Percentiles rank a stretch among this genome's conserved stretches.
phyloP scores from a whole-genome alignment of 2,888 invertebrate genomes.

The Agrochola circellaris region DNA sequence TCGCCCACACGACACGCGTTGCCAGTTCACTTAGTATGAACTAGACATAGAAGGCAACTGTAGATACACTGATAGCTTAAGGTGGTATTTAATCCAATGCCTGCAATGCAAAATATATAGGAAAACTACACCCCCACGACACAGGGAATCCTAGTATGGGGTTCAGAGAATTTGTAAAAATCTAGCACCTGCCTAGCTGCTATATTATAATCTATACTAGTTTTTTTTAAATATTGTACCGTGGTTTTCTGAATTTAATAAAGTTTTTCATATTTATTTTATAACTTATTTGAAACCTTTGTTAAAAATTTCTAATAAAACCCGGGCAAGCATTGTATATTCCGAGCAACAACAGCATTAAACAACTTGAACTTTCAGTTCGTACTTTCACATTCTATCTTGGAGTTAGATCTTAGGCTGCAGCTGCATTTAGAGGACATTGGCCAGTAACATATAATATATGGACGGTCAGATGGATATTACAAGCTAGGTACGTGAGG shows the following conservation, averaged over 20 bases:
- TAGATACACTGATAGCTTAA: not conserved
- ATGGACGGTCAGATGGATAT: not conserved
- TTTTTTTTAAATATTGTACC: too few species aligned
- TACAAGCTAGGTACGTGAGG: not conserved
- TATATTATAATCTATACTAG: too few species aligned
- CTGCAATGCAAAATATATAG: not conserved
- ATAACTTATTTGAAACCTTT: not conserved
- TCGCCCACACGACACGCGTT: slow-evolving; percentile 68
- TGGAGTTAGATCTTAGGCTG: slow-evolving; percentile 6
- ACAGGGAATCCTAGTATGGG: too few species aligned
- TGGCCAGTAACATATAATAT: not conserved
- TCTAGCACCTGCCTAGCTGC: too few species aligned
- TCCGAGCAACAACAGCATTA: slow-evolving; percentile 17
- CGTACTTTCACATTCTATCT: slow-evolving; percentile 39
- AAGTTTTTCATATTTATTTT: too few species aligned
- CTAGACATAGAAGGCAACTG: not conserved
- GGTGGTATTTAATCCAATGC: not conserved
- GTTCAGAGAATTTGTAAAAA: too few species aligned
- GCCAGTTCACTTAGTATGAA: slow-evolving; percentile 40
- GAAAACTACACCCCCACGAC: not conserved
- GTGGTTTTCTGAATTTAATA: too few species aligned
- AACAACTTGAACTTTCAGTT: slow-evolving; percentile 25
- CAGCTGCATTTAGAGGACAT: slow-evolving; percentile 12
- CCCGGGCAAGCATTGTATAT: slow-evolving; percentile 1
- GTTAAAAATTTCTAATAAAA: slow-evolving; percentile 15